Percentiles rank a stretch among this genome's conserved stretches.
Conservation (phyloP, 2,113 vertebrate species). For the Rhabdornis inornatus region DNA sequence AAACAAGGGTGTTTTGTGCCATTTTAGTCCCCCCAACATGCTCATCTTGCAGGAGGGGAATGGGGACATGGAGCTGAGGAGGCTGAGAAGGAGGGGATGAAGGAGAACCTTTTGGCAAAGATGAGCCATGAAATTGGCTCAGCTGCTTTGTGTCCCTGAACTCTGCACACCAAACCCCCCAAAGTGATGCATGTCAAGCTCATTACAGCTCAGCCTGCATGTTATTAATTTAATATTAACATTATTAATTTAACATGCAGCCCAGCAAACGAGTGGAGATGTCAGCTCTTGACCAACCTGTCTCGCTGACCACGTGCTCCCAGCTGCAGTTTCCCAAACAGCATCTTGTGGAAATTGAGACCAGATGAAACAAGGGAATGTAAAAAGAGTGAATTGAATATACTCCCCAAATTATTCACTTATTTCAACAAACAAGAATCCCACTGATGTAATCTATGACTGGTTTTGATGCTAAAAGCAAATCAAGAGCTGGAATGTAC, state of each 20-base stretch:
- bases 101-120: not conserved
- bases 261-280: not conserved
- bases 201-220: not conserved
- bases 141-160: not conserved
- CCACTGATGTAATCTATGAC: constrained; percentile 52
- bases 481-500: constrained; percentile 63
- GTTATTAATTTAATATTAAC: not conserved
- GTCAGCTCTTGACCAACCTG: not conserved
- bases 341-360: not conserved
- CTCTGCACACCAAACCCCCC: not conserved
- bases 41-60: not conserved
- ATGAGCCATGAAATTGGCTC: not conserved
- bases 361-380: constrained; percentile 25
- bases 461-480: constrained; percentile 59
- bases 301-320: not conserved
- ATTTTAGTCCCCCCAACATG: not conserved
- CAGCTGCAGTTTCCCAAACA: not conserved
- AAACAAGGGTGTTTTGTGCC: not conserved
- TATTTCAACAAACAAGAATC: constrained; percentile 53
- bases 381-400: constrained; percentile 24
- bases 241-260: not conserved
- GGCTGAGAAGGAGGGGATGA: not conserved
- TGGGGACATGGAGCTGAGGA: not conserved
- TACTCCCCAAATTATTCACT: constrained; percentile 40
- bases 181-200: not conserved